Evolutionary conservation across 2,113 vertebrate species (phyloP).

Genomic region (Amia ocellicauda): DNA sequence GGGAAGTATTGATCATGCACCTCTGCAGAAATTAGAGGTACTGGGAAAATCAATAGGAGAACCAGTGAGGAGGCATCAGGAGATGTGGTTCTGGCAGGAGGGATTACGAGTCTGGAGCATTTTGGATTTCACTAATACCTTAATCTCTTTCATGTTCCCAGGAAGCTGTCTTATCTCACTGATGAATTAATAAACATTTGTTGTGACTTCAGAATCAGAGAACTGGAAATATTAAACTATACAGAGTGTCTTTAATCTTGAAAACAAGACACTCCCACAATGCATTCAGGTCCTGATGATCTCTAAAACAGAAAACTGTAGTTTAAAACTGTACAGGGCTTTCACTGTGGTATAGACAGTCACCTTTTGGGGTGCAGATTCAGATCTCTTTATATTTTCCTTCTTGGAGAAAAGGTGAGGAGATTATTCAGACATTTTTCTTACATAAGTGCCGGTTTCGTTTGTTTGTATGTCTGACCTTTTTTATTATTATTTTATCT

Average conservation of each 20-base stretch:
- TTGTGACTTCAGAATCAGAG: too few species aligned
- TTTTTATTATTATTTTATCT: too few species aligned
- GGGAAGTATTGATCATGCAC: background rate
- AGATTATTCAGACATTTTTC: background rate
- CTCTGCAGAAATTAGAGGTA: background rate
- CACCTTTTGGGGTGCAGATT: background rate
- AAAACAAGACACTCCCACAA: too few species aligned
- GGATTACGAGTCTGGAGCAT: background rate
- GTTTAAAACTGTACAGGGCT: too few species aligned
- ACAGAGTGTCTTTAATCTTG: too few species aligned
- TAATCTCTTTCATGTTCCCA: background rate
- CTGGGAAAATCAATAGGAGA: background rate
- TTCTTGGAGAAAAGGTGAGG: background rate
- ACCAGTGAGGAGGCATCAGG: background rate
- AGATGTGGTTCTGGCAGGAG: background rate
- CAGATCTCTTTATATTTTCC: background rate
- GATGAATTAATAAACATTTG: too few species aligned
- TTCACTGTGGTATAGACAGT: background rate
- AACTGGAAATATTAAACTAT: background rate
- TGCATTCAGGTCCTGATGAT: background rate
- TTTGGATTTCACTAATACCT: background rate
- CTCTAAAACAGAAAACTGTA: too few species aligned
- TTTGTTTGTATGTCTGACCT: too few species aligned
- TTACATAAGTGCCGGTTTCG: background rate
- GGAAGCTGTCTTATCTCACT: background rate